These are phyloP conservation scores for Trachymyrmex septentrionalis DNA, from an alignment of 1,140 invertebrate species.

Conservation along the genomic window DNA sequence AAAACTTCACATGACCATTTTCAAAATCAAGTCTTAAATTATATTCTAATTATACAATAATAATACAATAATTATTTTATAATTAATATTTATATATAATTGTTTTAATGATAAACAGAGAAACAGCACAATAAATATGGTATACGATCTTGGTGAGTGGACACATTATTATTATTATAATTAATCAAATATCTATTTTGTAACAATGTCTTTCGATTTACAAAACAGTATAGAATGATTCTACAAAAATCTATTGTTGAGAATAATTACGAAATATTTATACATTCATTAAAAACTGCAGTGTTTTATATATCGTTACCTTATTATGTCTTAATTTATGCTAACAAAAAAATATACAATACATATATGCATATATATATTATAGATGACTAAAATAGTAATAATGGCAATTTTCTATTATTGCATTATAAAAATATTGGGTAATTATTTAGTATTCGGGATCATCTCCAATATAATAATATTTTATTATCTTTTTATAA, in stretches of 20 bases:
- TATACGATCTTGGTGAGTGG: not conserved
- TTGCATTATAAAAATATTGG: not conserved
- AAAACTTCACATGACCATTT: too few relatives aligned
- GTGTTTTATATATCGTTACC: too few relatives aligned
- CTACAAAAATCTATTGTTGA: not conserved
- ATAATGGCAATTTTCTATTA: not conserved
- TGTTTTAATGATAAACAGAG: not conserved
- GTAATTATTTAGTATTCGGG: too few relatives aligned
- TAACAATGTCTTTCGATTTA: not conserved
- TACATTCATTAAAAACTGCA: not conserved
- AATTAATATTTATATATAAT: not conserved
- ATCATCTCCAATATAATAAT: too few relatives aligned
- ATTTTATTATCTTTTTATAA: not conserved
- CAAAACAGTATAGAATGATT: too few relatives aligned
- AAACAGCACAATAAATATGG: not conserved
- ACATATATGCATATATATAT: not conserved
- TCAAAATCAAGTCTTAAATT: not conserved
- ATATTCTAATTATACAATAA: conserved; percentile 8
- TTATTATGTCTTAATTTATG: too few relatives aligned
- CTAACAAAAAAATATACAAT: not conserved
- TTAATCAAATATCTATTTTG: not conserved
- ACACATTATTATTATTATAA: conserved; percentile 6
- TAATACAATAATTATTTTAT: not conserved
- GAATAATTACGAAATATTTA: not conserved
- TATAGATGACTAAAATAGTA: not conserved